Evolutionary conservation across 2,113 vertebrate species (phyloP), one percentile per base, ranked within the genome.

Genomic region (Sinocyclocheilus maitianheensis): DNA sequence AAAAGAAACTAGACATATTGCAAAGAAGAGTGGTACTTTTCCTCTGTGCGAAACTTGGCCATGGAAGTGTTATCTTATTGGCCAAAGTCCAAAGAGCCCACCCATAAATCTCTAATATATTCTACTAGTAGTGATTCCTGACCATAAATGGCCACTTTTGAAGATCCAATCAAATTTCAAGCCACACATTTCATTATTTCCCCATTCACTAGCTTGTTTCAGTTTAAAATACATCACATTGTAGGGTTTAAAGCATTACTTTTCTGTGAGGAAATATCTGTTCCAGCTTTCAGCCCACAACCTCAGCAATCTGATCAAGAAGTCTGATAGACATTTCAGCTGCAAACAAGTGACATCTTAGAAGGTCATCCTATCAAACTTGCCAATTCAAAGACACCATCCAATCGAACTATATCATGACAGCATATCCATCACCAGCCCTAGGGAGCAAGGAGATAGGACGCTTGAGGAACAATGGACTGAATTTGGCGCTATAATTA

Each of bases 321-420:
- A 76, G 65, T 55, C 34, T 37, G 81, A 74, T 78, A 58, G 87
- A 81, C 62, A 72, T 43, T 74, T 67, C 8, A 77, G 18, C 62
- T 14, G n/a, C 67, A 75, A 55, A 83, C n/a, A 76, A 63, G 75
- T 71, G 46, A 65, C 48, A 43, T 65, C 71, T 11, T 5, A 30
- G 24, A 83, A 53, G 72, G 86, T 13, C 74, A 76, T 30, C 16
- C 20, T 48, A 46, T 67, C 81, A 84, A 83, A 84, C 8, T 74
- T n/a, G 51, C 43, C 48, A 18, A 84, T 71, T 87, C 20, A 72
- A 63, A 81, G 48, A 53, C n/a, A 48, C 30, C 71, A 67, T 24
- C 43, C 69, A 63, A 72, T 85, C 75, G 71, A 77, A 34, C 10
- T 58, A 51, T 22, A 4, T n/a, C 76, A 34, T n/a, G 58, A 53